Conservation (phyloP, 2,888 invertebrate genomes). For the Trichogramma evanescens region DNA sequence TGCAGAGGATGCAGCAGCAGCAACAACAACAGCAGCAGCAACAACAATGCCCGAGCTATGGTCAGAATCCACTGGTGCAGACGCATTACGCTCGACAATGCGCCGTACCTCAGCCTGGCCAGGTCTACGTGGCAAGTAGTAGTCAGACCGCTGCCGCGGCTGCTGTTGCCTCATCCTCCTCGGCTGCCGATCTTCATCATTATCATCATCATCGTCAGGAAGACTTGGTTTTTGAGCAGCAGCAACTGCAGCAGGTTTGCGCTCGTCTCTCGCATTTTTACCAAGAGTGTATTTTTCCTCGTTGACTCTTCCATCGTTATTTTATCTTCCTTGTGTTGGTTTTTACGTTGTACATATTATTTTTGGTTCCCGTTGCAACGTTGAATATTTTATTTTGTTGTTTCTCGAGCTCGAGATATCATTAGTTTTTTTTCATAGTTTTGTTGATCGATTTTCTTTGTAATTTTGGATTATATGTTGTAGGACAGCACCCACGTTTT, state of each 20-base stretch:
- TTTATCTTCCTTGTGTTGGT: conserved; percentile 1
- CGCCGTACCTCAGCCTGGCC: conserved; percentile 19
- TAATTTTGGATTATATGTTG: too few relatives aligned
- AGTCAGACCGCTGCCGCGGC: not conserved
- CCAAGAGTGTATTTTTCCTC: conserved; percentile 3
- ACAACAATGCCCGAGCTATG: conserved; percentile 15
- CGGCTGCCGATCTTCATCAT: conserved; percentile 10
- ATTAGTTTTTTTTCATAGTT: too few relatives aligned
- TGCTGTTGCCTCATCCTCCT: too few relatives aligned
- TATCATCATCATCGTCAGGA: conserved; percentile 30
- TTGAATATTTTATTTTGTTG: not conserved
- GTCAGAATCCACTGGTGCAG: conserved; percentile 30
- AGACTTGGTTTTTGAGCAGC: conserved; percentile 27
- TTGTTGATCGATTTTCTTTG: too few relatives aligned
- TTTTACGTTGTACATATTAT: conserved; percentile 12
- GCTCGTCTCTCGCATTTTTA: conserved; percentile 25
- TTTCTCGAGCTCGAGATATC: not conserved
- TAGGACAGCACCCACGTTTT: too few relatives aligned
- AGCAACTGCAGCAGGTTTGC: conserved; percentile 46
- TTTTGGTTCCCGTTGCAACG: not conserved
- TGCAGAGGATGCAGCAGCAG: conserved; percentile 36
- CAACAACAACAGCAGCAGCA: conserved; percentile 16
- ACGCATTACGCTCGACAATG: conserved; percentile 25
- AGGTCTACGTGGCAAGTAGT: conserved; percentile 32
- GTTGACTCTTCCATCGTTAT: not conserved